Conservation (phyloP, 2,113 vertebrate genomes). For the Dascyllus trimaculatus region DNA sequence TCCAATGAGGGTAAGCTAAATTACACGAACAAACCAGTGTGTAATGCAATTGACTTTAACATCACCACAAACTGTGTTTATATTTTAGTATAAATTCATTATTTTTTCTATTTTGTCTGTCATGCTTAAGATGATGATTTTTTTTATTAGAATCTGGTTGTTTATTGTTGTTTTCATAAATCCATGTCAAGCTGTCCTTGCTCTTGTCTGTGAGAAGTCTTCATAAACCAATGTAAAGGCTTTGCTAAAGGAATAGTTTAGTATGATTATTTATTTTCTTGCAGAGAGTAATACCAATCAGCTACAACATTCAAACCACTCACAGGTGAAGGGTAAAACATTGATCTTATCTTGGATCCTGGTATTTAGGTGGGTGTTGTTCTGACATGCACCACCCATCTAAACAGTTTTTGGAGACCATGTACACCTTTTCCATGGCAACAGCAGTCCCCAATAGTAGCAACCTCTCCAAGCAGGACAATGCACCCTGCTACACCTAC, state of each 20-base stretch:
- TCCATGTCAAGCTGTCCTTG: not conserved
- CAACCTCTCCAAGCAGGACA: too few relatives aligned
- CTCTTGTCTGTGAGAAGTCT: not conserved
- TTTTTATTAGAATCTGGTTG: not conserved
- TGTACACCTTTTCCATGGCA: too few relatives aligned
- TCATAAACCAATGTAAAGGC: not conserved
- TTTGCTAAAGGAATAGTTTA: not conserved
- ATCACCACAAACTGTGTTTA: not conserved
- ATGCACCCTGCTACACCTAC: too few relatives aligned
- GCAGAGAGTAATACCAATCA: too few relatives aligned
- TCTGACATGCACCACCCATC: too few relatives aligned
- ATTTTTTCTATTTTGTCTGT: not conserved
- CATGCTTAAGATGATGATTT: not conserved
- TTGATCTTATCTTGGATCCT: too few relatives aligned
- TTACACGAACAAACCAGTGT: not conserved
- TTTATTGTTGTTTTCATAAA: not conserved
- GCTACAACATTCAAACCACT: too few relatives aligned
- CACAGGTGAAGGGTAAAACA: too few relatives aligned
- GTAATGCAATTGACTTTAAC: not conserved
- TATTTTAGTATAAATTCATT: not conserved
- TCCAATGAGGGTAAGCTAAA: not conserved
- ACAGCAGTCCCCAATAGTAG: too few relatives aligned
- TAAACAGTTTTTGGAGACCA: too few relatives aligned
- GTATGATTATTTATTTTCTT: not conserved
- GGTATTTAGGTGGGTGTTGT: too few relatives aligned